Evolutionary conservation across 2,797 vertebrate species (phyloP), one percentile per base, ranked within the genome.

Genomic region (Arnoldichthys spilopterus): DNA sequence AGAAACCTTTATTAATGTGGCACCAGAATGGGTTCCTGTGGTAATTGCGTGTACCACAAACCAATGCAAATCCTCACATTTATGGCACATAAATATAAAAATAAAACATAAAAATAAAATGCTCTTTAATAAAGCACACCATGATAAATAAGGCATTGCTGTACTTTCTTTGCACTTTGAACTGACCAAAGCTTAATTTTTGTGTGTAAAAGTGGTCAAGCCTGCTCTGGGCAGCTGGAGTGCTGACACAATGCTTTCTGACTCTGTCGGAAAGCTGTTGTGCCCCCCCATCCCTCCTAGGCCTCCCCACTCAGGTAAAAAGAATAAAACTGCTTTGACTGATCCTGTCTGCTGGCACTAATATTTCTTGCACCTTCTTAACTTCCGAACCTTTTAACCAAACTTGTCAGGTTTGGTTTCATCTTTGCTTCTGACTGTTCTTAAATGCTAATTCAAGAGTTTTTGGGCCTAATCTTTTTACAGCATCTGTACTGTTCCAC

Each of bases 151-250:
- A 68, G 28, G 68, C 20, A 9, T 20, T 30, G 20, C 49, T 63
- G 3, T 26, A n/a, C 22, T 40, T 7, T 49, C 30, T 32, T 16
- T 45, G 43, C 30, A 70, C 26, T 56, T 7, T 64, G 24, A 77
- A 76, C 54, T 59, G 45, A 61, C 22, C 73, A 59, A 67, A 72
- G 59, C 61, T 85, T 28, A 81, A 78, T 87, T 88, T 90, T 85
- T 84, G 90, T 93, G 86, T 91, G 84, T 93, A 91, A 87, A 92
- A 98, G 97, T 90, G 88, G 93, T 98, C 91, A 96, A 94, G 79
- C 89, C 92, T 85, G 94, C 96, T 9, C 95, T 95, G 64, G 97
- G 97, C 95, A 98, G 96, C 92, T 99, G 98, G 97, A 99, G 97
- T 93, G 92, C 99, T 91, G 98, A 99, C 86, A 94, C 90, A 53